Conservation (phyloP, 1,140 invertebrate genomes). For the Leptinotarsa defecta region DNA sequence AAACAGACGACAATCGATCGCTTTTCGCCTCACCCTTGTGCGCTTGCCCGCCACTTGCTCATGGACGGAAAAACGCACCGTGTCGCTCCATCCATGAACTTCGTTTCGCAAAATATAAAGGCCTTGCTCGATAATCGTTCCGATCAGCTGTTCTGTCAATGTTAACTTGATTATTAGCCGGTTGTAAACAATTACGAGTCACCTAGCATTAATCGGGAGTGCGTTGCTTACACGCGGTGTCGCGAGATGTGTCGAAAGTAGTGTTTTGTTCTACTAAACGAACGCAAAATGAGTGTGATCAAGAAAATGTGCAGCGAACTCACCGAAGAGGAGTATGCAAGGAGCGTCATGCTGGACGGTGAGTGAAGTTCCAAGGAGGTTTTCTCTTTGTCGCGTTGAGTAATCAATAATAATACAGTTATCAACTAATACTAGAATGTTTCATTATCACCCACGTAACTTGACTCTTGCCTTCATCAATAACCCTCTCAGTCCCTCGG, state of each 20-base stretch:
- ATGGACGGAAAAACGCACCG: conserved; percentile 3
- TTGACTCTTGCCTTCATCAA: too few species aligned
- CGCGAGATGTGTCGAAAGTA: neutral
- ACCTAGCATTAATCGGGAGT: neutral
- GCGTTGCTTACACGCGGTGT: neutral
- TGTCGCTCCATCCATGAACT: conserved; percentile 11
- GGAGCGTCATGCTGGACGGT: conserved; percentile 25
- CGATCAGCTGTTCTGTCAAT: conserved; percentile 9
- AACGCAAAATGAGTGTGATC: conserved; percentile 7
- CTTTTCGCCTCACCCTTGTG: neutral
- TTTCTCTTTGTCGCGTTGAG: neutral
- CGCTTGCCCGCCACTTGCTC: conserved; percentile 1
- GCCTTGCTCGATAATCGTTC: conserved; percentile 17
- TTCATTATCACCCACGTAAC: too few species aligned
- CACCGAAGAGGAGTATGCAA: conserved; percentile 22
- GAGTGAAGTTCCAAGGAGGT: neutral
- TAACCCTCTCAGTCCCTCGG: too few species aligned
- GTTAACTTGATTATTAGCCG: conserved; percentile 14
- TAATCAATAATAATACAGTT: conserved; percentile 9
- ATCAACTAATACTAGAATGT: neutral
- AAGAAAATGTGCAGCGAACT: conserved; percentile 20
- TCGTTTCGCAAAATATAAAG: conserved; percentile 9
- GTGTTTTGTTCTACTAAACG: neutral
- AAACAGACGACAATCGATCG: conserved; percentile 3
- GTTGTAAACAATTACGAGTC: conserved; percentile 11